Conservation (phyloP, 92 coral and sea anemone species). For the Metridium senile region DNA sequence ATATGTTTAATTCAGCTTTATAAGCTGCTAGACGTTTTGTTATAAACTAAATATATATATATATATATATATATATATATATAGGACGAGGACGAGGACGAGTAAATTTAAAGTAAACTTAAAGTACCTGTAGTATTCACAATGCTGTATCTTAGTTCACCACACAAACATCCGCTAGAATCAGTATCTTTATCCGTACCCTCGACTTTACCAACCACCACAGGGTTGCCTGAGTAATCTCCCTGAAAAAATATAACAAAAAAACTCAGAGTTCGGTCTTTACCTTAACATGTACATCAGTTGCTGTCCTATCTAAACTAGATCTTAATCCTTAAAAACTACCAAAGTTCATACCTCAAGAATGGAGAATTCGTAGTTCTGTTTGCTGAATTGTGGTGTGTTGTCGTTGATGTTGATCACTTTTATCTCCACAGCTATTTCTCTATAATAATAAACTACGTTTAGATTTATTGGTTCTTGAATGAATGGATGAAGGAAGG, state of each 20-base stretch:
- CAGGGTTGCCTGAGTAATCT: slow-evolving; percentile 48
- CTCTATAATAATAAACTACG: too few species aligned
- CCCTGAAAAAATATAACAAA: slow-evolving; percentile 53
- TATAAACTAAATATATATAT: too few species aligned
- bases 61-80: too few species aligned
- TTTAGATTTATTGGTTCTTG: too few species aligned
- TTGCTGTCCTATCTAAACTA: background rate
- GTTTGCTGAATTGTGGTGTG: slow-evolving; percentile 29
- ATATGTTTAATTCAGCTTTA: too few species aligned
- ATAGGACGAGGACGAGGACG: too few species aligned
- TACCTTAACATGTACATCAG: too few species aligned
- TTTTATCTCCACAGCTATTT: slow-evolving; percentile 56
- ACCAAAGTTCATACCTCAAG: slow-evolving; percentile 51
- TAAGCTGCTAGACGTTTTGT: too few species aligned
- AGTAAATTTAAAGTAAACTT: too few species aligned
- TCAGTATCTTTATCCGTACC: slow-evolving; percentile 83
- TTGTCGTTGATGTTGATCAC: slow-evolving; percentile 86
- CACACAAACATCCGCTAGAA: slow-evolving; percentile 52
- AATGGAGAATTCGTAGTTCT: slow-evolving; percentile 57
- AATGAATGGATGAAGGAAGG: background rate
- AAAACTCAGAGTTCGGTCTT: too few species aligned
- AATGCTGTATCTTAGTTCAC: slow-evolving; percentile 69
- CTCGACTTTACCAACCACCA: slow-evolving; percentile 59
- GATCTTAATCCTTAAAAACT: too few species aligned
- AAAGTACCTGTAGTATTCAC: slow-evolving; percentile 78